Base-by-base conservation (phyloP, 1,140 invertebrate species). In the Stegodyphus dumicola region DNA sequence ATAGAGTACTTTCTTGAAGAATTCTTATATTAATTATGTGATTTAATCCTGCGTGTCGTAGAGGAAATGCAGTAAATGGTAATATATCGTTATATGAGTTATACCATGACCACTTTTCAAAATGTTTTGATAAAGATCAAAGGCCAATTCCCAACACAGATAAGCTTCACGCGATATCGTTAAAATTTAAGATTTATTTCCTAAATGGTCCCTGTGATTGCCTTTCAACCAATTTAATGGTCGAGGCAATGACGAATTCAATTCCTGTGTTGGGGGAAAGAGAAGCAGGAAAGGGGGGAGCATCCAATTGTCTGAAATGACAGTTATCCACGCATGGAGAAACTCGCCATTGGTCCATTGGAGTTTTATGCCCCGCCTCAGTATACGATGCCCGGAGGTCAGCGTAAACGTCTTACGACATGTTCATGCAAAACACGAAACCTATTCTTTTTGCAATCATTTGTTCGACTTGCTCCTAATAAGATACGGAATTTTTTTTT, bases 221-320 rank as follows among this genome's bases (percentile, higher is more conserved):
- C 78, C 54, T 56, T 81, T 60, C 70, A 73, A 64, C 13, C 78
- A 51, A 81, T 73, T 73, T 73, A 81, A 81, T 81, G 54, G 53
- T 17, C 49, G 69, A 70, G n/a, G 70, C 17, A 81, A n/a, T 71
- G 56, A 11, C 74, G 56, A 76, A n/a, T 76, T 76, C 52, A 56
- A 60, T 60, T 56, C 54, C 54, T 11, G 52, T 51, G 51, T 15
- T n/a, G 17, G 10, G 52, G 18, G 66, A 65, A 17, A 17, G 67
- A 60, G 56, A n/a, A 69, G 33, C 33, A 33, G 33, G 33, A 33
- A 33, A 33, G 33, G 33, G 33, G 33, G 33, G 33, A 3, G 3
- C 18, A 56, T 60, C 53, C 78, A 71, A 81, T 81, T 81, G 78
- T 81, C 54, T 73, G 6, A 73, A 81, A 81, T 81, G 78, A 33